These are phyloP conservation scores for Maccullochella peelii DNA, from an alignment of 2,113 vertebrate genomes.

Conservation along the genomic window DNA sequence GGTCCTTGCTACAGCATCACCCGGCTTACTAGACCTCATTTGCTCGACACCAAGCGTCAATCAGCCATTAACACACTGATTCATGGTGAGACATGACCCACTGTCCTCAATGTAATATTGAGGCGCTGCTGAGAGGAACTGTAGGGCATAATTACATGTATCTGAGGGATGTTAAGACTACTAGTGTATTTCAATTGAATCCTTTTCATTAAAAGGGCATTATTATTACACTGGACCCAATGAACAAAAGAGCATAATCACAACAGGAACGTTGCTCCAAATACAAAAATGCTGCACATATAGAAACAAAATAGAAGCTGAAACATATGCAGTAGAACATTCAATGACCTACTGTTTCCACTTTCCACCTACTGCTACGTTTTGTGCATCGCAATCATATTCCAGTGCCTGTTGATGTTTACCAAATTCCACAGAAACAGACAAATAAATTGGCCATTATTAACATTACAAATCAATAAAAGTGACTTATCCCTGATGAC, in stretches of 20 bases:
- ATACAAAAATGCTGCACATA: not conserved
- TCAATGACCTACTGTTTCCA: not conserved
- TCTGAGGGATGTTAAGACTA: conserved; percentile 19
- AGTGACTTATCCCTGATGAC: conserved; percentile 7
- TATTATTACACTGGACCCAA: not conserved
- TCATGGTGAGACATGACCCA: conserved; percentile 35
- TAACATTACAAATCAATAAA: conserved; percentile 5
- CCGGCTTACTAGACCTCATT: conserved; percentile 67
- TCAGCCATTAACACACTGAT: conserved; percentile 64
- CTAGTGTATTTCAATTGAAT: conserved; percentile 11
- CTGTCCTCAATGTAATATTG: conserved; percentile 40
- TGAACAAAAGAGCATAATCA: not conserved
- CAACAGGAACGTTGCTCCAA: not conserved
- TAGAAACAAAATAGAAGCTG: not conserved
- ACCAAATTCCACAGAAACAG: not conserved
- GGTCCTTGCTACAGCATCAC: conserved; percentile 54
- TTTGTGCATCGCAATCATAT: no score
- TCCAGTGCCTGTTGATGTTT: not conserved
- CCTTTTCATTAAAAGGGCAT: conserved; percentile 31
- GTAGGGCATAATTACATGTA: conserved; percentile 31
- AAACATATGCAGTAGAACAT: not conserved
- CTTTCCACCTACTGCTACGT: not conserved
- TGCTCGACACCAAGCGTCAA: conserved; percentile 58
- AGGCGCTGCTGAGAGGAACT: conserved; percentile 45
- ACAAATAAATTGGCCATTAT: not conserved